Evolutionary conservation across 2,888 invertebrate species (phyloP).

Genomic region (Thereva unica): DNA sequence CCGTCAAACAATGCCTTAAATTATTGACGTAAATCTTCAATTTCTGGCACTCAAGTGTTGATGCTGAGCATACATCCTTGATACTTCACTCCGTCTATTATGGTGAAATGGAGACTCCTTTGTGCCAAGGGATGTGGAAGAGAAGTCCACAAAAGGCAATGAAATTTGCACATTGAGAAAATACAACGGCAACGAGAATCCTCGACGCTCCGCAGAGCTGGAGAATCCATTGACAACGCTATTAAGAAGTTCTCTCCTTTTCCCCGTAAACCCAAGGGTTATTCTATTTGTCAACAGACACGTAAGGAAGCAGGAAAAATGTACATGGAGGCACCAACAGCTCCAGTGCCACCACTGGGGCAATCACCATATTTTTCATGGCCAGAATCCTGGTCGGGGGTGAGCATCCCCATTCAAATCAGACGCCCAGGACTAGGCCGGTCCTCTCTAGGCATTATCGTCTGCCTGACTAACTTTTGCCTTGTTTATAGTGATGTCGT

Average conservation of each 20-base stretch:
- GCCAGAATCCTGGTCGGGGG: background rate
- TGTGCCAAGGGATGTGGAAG: background rate
- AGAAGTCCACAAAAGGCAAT: conserved; percentile 6
- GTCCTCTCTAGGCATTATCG: background rate
- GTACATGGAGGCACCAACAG: conserved; percentile 6
- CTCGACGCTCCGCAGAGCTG: background rate
- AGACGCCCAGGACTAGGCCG: background rate
- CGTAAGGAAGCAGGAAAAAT: conserved; percentile 5
- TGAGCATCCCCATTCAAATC: conserved; percentile 5
- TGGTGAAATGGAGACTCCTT: background rate
- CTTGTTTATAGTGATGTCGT: background rate
- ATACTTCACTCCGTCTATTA: background rate
- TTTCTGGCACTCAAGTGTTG: background rate
- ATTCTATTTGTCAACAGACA: conserved; percentile 18
- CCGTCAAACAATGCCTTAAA: background rate
- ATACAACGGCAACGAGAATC: background rate
- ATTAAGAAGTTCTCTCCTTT: conserved; percentile 1
- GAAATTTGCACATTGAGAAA: conserved; percentile 6
- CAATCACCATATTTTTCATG: conserved; percentile 15
- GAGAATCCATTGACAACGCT: conserved; percentile 12
- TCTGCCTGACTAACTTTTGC: background rate
- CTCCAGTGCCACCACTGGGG: background rate
- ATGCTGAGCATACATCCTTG: background rate
- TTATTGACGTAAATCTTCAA: conserved; percentile 9
- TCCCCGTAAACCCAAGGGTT: conserved; percentile 4